Conservation (phyloP, 2,888 invertebrate species). For the Acronicta aceris region DNA sequence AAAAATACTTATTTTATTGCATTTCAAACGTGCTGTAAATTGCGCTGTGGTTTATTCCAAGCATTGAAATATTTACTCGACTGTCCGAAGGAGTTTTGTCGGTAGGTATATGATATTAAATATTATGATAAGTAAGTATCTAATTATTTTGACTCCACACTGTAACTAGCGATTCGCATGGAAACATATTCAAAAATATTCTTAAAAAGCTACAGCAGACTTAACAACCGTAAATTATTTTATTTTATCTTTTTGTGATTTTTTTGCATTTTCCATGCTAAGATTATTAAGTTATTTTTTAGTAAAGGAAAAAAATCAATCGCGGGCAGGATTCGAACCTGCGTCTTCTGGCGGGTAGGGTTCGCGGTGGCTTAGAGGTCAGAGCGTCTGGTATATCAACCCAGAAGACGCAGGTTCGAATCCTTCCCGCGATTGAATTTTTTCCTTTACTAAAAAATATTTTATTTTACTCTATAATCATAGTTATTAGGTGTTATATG, state of each 20-base stretch:
- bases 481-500: background rate
- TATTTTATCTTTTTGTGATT: too few species aligned
- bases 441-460: too few species aligned
- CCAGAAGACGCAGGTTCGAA: too few species aligned
- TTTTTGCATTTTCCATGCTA: too few species aligned
- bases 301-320: too few species aligned
- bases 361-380: too few species aligned
- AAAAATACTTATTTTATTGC: constrained; percentile 55
- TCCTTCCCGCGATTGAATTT: too few species aligned
- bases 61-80: constrained; percentile 26
- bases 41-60: constrained; percentile 29
- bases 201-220: constrained; percentile 12
- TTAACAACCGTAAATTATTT: background rate
- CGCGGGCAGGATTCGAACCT: too few species aligned
- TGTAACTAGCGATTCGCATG: constrained; percentile 6
- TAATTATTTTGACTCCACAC: constrained; percentile 24
- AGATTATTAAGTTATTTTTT: too few species aligned
- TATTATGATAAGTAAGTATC: constrained; percentile 30
- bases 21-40: constrained; percentile 33
- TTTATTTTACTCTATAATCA: background rate
- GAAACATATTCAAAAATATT: constrained; percentile 42
- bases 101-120: constrained; percentile 1
- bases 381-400: too few species aligned
- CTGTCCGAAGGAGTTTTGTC: constrained; percentile 35
- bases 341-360: too few species aligned